Evolutionary conservation across 2,888 invertebrate genomes (phyloP), one percentile per base, ranked within the genome.

Genomic region (Sialis lutaria): DNA sequence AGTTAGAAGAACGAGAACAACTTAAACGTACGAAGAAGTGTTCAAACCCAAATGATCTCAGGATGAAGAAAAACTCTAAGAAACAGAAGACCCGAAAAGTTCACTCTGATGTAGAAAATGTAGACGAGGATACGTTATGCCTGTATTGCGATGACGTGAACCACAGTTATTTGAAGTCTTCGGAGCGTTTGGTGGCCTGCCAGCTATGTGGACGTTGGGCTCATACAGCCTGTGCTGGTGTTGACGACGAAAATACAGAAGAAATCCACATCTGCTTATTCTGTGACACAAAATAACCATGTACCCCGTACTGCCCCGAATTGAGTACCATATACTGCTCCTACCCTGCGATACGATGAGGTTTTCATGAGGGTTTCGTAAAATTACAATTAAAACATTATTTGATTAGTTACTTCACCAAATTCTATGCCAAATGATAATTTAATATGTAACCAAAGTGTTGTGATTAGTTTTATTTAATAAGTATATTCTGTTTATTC

Each of bases 171-270:
- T 47, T 51, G 33, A 52, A 53, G 42, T 53, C 54, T 31, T 46
- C 50, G 13, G 52, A 53, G 43, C 30, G 47, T 50, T 55, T 53
- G 53, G 51, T 53, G 40, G 49, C 45, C 13, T 54, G 53, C 42
- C 52, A 53, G 32, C 50, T 51, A n/a, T 54, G 52, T 50, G 51
- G 49, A 46, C 45, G 39, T 8, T 51, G 53, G 52, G 49, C 51
- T 43, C 53, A 53, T 45, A 52, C 45, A 40, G 53, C 51, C 33
- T 55, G 55, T 52, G 55, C 55, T 42, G 53, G 53, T 43, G 54
- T 56, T 8, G 53, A 54, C 42, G 53, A 56, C 45, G 55, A 46
- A 12, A 42, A 54, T 47, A 5, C n/a, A 32, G 53, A 55, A 50
- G 53, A 54, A 52, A 50, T 53, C 40, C 51, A 48, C 43, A 52